Evolutionary conservation across 2,797 vertebrate species (phyloP).

Genomic region (Gorsachius magnificus): DNA sequence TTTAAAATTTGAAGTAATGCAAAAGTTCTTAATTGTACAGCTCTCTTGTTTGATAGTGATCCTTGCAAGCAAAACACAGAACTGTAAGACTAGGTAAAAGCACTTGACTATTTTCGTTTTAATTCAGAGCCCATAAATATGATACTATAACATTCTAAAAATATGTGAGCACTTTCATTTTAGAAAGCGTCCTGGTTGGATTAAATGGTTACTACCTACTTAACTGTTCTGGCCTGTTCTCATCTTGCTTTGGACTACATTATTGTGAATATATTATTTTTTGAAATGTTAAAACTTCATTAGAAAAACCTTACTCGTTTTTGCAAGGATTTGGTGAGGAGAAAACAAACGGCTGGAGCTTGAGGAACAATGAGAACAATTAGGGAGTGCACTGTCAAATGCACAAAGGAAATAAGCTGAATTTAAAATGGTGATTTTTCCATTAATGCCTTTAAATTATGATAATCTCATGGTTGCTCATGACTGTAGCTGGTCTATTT

Average conservation of each 20-base stretch:
- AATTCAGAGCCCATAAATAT: conserved; percentile 13
- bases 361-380: background rate
- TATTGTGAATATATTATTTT: background rate
- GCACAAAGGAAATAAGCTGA: conserved; percentile 7
- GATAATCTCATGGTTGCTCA: background rate
- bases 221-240: background rate
- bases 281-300: background rate
- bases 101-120: background rate
- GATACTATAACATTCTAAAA: background rate
- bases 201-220: background rate
- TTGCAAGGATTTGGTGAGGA: background rate
- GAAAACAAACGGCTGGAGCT: background rate
- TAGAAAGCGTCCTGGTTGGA: background rate
- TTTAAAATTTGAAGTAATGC: background rate
- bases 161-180: background rate
- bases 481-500: background rate
- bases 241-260: background rate
- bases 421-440: conserved; percentile 16
- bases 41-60: background rate
- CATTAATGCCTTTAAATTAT: conserved; percentile 14
- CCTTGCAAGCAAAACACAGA: background rate
- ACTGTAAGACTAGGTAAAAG: background rate
- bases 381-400: background rate
- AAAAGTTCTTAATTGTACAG: background rate
- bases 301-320: background rate